These are phyloP conservation scores for Stichodactyla helianthus DNA, from an alignment of 64 coral and sea anemone species.

Conservation along the genomic window DNA sequence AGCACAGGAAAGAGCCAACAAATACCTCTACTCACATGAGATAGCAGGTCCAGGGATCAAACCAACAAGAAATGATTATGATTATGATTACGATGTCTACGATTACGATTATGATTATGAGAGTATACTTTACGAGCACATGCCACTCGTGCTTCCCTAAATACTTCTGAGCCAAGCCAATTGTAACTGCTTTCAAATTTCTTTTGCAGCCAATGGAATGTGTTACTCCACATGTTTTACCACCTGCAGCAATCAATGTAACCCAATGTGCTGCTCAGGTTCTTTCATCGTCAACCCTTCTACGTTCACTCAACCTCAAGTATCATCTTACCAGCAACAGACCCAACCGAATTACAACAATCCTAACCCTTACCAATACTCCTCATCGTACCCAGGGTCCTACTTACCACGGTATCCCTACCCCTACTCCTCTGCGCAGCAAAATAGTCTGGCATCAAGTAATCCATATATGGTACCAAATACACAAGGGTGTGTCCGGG, in stretches of 20 bases:
- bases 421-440: neutral
- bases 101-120: no score
- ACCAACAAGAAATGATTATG: no score
- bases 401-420: constrained; percentile 14
- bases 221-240: neutral
- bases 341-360: neutral
- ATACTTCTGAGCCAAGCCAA: no score
- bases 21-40: no score
- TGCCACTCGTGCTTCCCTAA: no score
- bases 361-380: neutral
- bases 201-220: constrained; percentile 12
- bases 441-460: neutral
- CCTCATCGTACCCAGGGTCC: neutral
- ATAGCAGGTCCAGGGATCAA: no score
- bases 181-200: neutral
- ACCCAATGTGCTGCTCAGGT: neutral
- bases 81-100: no score
- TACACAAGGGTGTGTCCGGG: neutral
- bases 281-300: neutral
- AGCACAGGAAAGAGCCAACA: no score
- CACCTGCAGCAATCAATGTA: neutral
- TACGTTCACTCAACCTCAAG: neutral
- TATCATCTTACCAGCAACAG: neutral
- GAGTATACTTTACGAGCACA: no score
- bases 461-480: neutral